Percentiles rank a stretch among this genome's conserved stretches.
phyloP scores from a whole-genome alignment of 2,113 vertebrate genomes.

The Platichthys flesus region DNA sequence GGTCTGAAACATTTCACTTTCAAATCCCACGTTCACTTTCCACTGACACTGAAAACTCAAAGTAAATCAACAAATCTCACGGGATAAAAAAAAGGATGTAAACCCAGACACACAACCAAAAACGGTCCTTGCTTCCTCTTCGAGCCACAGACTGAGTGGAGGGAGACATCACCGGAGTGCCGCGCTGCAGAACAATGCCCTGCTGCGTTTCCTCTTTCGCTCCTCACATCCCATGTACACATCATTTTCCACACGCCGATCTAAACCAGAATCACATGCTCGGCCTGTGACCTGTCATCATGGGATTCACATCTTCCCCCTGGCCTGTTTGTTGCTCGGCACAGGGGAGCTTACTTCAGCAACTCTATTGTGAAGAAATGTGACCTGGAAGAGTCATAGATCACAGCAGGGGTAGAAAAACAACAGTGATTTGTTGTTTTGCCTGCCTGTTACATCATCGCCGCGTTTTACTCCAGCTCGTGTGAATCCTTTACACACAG shows the following conservation, averaged over 20 bases:
- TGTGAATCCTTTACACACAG: background rate
- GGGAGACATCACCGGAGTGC: background rate
- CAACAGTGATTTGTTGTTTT: background rate
- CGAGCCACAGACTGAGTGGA: background rate
- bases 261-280: slow-evolving; percentile 54
- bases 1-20: slow-evolving; percentile 26
- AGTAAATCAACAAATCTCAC: slow-evolving; percentile 17
- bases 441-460: slow-evolving; percentile 4
- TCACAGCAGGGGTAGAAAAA: slow-evolving; percentile 16
- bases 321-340: slow-evolving; percentile 21
- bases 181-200: background rate
- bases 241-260: background rate
- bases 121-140: slow-evolving; percentile 48
- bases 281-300: slow-evolving; percentile 43
- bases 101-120: slow-evolving; percentile 2
- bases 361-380: slow-evolving; percentile 19
- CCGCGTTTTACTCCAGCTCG: slow-evolving; percentile 29
- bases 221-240: background rate
- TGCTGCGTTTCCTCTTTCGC: background rate
- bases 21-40: slow-evolving; percentile 70
- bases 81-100: slow-evolving; percentile 52
- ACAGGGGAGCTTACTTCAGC: slow-evolving; percentile 41
- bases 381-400: slow-evolving; percentile 30
- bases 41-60: slow-evolving; percentile 15
- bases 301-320: slow-evolving; percentile 34